Evolutionary conservation across 1,140 invertebrate genomes (phyloP).

Genomic region (Cryptotermes secundus): DNA sequence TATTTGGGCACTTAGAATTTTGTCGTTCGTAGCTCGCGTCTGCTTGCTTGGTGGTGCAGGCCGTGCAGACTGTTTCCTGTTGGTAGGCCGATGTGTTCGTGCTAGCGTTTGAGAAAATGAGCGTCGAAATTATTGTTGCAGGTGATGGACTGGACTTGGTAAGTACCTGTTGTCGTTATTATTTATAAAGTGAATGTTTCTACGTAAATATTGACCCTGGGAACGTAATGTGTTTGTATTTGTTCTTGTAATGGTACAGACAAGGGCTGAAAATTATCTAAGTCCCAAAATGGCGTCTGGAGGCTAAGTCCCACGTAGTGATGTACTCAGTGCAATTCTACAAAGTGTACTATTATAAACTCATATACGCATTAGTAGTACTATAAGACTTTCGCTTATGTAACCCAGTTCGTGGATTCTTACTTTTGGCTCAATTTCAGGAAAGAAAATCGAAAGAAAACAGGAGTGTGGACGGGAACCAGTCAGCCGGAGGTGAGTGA

Average conservation of each 20-base stretch:
- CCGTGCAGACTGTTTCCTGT: neutral
- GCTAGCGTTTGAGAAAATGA: neutral
- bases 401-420: neutral
- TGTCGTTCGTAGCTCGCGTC: neutral
- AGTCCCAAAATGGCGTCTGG: slow-evolving; percentile 82
- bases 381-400: neutral
- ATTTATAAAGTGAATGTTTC: neutral
- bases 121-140: neutral
- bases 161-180: neutral
- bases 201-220: neutral
- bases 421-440: slow-evolving; percentile 40
- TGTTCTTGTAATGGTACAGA: neutral
- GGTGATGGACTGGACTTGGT: neutral
- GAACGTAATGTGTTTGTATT: neutral
- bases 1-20: slow-evolving; percentile 15
- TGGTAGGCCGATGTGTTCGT: neutral
- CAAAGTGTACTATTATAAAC: neutral
- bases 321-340: neutral
- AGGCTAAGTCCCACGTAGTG: slow-evolving; percentile 61
- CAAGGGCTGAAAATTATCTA: slow-evolving; percentile 68
- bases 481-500: slow-evolving; percentile 43
- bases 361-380: neutral
- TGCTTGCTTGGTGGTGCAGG: neutral
- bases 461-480: slow-evolving; percentile 46
- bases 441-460: slow-evolving; percentile 50